phyloP scores from a whole-genome alignment of 2,797 vertebrate genomes.

The Tolypeutes matacus region DNA sequence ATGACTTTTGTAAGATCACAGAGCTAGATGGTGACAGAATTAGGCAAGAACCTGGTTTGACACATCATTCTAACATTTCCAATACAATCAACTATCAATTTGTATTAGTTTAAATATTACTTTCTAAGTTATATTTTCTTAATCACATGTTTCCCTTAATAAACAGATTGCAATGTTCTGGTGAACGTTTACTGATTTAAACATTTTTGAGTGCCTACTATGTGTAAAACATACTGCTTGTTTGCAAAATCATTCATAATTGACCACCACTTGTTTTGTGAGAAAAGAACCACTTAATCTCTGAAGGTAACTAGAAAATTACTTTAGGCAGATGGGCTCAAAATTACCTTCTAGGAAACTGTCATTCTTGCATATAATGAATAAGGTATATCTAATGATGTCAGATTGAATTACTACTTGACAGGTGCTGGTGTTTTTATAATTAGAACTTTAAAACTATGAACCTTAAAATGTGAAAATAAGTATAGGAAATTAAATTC shows the following conservation, averaged over 20 bases:
- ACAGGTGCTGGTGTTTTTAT: background rate
- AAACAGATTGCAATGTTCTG: background rate
- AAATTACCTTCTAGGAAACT: conserved; percentile 32
- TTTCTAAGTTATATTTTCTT: background rate
- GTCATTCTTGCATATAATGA: conserved; percentile 12
- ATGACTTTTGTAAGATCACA: background rate
- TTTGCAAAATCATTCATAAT: conserved; percentile 8
- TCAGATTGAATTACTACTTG: conserved; percentile 24
- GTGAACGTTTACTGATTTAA: conserved; percentile 14
- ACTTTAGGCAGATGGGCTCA: background rate
- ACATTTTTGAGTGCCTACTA: background rate
- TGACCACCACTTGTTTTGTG: background rate
- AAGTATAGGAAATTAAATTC: conserved; percentile 28
- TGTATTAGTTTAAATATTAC: background rate
- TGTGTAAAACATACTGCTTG: background rate
- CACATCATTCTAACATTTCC: background rate
- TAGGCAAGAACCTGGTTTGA: background rate
- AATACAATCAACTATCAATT: background rate
- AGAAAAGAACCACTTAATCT: conserved; percentile 7
- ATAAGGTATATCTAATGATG: background rate
- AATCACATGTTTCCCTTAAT: background rate
- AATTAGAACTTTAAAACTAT: conserved; percentile 52
- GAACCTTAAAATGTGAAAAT: conserved; percentile 27
- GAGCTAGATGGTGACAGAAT: background rate
- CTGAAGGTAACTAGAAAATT: background rate